Base-by-base conservation (phyloP, 1,140 invertebrate species). In the Tetragonula clypearis region DNA sequence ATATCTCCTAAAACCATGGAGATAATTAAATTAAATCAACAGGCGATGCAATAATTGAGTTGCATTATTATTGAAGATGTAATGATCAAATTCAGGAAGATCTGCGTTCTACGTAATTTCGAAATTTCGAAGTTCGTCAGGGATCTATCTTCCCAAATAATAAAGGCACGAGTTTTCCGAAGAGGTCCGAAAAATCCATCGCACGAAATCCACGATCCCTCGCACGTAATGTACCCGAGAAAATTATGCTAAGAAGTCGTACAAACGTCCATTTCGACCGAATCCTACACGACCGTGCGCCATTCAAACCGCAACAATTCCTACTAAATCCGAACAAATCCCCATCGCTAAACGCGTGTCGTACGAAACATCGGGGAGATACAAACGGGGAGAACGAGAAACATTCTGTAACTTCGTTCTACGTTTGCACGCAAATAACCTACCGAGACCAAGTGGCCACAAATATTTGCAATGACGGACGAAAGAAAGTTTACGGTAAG, bases 391-490 rank as follows among this genome's bases (percentile, higher is more conserved):
- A 1, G 21, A 71, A 71, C 23, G 21, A 15, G 35, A 9, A n/a
- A 1, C 12, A n/a, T 49, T 72, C 23, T 49, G 41, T 49, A 49
- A 6, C 41, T 49, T 49, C 0, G 6, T 53, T 26, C 23, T 1
- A 26, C 71, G 6, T 73, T 53, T 73, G 17, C 49, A 26, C 41
- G 17, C 21, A 26, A 30, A 55, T 23, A 4, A 17, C 1, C 23
- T 49, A 8, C 6, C 41, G 41, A 49, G 15, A 30, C 26, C 41
- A 12, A 23, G n/a, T 30, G 49, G 14, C n/a, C 62, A 8, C 49
- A 79, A 79, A 79, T 79, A 79, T 79, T 79, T 66, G 41, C 41
- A 49, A 8, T 49, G 41, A 49, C 6, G 41, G 41, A 49, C 41
- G 41, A 49, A 49, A 49, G 41, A 49, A 49, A 49, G 41, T 49